Percentiles rank a stretch among this genome's conserved stretches.
phyloP scores from a whole-genome alignment of 2,113 vertebrate genomes.

The Rhabdornis inornatus region DNA sequence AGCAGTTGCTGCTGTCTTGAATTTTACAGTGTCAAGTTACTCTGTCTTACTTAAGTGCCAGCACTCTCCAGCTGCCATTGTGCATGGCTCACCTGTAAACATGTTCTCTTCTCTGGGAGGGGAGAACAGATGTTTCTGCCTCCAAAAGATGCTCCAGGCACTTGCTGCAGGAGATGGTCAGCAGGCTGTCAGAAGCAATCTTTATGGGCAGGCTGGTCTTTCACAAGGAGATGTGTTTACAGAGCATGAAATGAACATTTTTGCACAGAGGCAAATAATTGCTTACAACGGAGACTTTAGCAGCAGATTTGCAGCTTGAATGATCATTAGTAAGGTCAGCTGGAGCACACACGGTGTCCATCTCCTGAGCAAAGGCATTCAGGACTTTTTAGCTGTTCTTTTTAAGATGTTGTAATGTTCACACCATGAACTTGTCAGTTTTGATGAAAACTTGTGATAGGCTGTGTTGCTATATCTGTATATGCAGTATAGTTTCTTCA shows the following conservation, averaged over 20 bases:
- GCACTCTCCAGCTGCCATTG: neutral
- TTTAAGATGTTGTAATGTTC: neutral
- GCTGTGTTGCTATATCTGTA: neutral
- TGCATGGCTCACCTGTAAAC: neutral
- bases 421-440: neutral
- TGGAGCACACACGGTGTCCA: constrained; percentile 18
- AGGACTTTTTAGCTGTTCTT: neutral
- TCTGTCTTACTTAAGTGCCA: neutral
- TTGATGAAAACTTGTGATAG: neutral
- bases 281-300: constrained; percentile 58
- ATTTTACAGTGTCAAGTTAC: neutral
- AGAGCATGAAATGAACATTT: constrained; percentile 79
- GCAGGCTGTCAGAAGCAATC: constrained; percentile 57
- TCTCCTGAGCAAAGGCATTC: constrained; percentile 23
- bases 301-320: constrained; percentile 58
- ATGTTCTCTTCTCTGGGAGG: neutral
- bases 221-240: constrained; percentile 74
- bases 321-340: constrained; percentile 67
- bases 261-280: constrained; percentile 72
- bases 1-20: neutral
- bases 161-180: constrained; percentile 53
- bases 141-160: neutral
- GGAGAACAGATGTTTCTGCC: constrained; percentile 11
- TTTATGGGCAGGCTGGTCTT: constrained; percentile 63
- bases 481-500: neutral